Percentiles rank a stretch among this genome's conserved stretches.
Evolutionary conservation across 2,797 vertebrate genomes (phyloP).

Genomic region (Lagorchestes hirsutus): DNA sequence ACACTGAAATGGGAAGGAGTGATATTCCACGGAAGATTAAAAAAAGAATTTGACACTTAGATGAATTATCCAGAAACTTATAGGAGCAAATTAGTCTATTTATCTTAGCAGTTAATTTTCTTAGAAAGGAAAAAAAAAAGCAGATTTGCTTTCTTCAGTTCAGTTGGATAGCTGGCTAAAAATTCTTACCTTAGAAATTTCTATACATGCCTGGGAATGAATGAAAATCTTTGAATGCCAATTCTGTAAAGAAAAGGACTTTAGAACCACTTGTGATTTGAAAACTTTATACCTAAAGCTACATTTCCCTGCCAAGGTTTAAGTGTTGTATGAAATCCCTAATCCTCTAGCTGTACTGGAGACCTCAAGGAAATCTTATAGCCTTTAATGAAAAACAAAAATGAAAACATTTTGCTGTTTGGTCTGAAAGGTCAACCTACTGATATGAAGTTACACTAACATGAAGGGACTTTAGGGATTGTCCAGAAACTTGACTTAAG

Average conservation of each 20-base stretch:
- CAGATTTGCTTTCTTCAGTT: conserved; percentile 58
- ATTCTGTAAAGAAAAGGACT: conserved; percentile 67
- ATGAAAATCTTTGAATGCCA: conserved; percentile 62
- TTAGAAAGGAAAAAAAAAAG: conserved; percentile 69
- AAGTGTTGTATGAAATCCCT: conserved; percentile 75
- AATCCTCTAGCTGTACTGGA: conserved; percentile 57
- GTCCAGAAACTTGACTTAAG: conserved; percentile 73
- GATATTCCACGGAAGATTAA: conserved; percentile 52
- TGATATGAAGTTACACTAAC: conserved; percentile 71
- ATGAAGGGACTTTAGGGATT: conserved; percentile 75
- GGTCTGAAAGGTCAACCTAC: conserved; percentile 79
- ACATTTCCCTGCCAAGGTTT: conserved; percentile 77
- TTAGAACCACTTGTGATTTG: conserved; percentile 69
- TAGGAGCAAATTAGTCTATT: conserved; percentile 72
- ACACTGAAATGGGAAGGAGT: background rate
- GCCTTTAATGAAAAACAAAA: conserved; percentile 74
- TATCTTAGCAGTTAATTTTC: conserved; percentile 72
- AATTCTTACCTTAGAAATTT: conserved; percentile 66
- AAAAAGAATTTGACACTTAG: conserved; percentile 48
- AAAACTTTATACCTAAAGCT: conserved; percentile 71
- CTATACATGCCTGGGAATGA: conserved; percentile 68
- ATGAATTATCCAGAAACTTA: conserved; percentile 55
- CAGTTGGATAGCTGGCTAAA: conserved; percentile 68
- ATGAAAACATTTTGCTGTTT: conserved; percentile 75
- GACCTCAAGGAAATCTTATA: conserved; percentile 68